These are phyloP conservation scores for Axea sp. DNA, from an alignment of 2,888 invertebrate species.

Conservation along the genomic window DNA sequence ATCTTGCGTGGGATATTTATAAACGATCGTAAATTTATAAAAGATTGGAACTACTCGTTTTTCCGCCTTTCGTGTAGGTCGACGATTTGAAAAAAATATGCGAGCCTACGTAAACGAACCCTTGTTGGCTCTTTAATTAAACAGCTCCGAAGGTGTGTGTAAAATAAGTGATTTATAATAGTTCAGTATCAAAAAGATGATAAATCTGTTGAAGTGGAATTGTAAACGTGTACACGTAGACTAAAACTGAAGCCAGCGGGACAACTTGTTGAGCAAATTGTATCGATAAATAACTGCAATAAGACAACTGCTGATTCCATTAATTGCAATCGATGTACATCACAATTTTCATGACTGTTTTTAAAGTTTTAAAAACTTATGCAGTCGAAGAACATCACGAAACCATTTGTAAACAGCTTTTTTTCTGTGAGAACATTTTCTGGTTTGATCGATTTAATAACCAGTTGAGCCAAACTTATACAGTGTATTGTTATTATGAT, in stretches of 20 bases:
- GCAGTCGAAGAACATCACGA: no score
- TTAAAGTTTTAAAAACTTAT: no score
- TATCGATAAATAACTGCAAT: slow-evolving; percentile 48
- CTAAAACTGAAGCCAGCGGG: slow-evolving; percentile 18
- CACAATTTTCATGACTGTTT: no score
- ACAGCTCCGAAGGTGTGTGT: slow-evolving; percentile 34
- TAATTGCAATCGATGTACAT: no score
- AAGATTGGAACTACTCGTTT: slow-evolving; percentile 50
- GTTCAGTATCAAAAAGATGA: slow-evolving; percentile 27
- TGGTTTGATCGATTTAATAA: no score
- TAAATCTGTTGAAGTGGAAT: slow-evolving; percentile 14
- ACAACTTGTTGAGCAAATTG: slow-evolving; percentile 46
- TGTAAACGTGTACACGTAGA: neutral
- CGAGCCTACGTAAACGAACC: slow-evolving; percentile 32
- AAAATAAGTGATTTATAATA: slow-evolving; percentile 46
- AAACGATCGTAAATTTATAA: slow-evolving; percentile 46
- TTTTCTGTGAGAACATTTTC: no score
- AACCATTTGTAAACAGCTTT: no score
- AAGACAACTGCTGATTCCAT: no score
- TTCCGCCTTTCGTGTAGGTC: slow-evolving; percentile 32
- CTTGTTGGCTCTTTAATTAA: slow-evolving; percentile 40
- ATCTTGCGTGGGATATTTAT: slow-evolving; percentile 43
- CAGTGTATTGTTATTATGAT: no score
- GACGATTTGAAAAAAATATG: slow-evolving; percentile 20
- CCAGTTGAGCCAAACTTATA: no score